Conservation (phyloP, 2,797 vertebrate genomes). For the Crocodylus rhombifer region DNA sequence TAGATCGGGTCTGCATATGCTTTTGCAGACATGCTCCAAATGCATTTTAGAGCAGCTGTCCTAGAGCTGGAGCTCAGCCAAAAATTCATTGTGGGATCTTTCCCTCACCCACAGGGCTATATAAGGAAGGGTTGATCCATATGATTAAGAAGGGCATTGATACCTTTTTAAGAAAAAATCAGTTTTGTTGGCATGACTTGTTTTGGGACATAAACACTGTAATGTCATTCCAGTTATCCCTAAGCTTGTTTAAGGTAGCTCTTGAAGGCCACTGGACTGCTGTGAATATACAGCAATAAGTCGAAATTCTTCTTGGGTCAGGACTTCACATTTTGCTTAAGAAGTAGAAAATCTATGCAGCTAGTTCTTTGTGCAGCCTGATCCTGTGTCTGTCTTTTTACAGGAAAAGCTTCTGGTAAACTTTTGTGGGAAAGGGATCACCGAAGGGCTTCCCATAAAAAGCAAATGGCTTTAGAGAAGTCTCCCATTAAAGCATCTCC, state of each 20-base stretch:
- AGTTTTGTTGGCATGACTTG: conserved; percentile 28
- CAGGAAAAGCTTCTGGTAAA: neutral
- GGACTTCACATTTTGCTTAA: neutral
- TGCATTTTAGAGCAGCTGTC: neutral
- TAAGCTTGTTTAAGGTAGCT: neutral
- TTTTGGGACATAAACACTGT: neutral
- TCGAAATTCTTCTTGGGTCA: neutral
- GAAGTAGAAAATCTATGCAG: neutral
- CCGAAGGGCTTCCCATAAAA: neutral
- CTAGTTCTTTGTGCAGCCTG: neutral
- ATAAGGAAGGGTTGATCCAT: conserved; percentile 11
- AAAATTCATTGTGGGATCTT: conserved; percentile 14
- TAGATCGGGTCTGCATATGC: no score
- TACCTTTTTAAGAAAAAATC: neutral
- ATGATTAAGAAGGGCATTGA: conserved; percentile 36
- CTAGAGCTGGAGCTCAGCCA: conserved; percentile 14
- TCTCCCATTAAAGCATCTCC: neutral
- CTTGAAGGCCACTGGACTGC: neutral
- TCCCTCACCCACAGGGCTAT: neutral
- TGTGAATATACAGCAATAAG: neutral
- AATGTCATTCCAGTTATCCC: neutral
- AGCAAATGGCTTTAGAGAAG: neutral
- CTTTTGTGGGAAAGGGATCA: neutral
- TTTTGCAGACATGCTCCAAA: neutral
- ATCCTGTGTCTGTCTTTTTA: neutral